Evolutionary conservation across 2,888 invertebrate genomes (phyloP).

Genomic region (Linyphia triangularis): DNA sequence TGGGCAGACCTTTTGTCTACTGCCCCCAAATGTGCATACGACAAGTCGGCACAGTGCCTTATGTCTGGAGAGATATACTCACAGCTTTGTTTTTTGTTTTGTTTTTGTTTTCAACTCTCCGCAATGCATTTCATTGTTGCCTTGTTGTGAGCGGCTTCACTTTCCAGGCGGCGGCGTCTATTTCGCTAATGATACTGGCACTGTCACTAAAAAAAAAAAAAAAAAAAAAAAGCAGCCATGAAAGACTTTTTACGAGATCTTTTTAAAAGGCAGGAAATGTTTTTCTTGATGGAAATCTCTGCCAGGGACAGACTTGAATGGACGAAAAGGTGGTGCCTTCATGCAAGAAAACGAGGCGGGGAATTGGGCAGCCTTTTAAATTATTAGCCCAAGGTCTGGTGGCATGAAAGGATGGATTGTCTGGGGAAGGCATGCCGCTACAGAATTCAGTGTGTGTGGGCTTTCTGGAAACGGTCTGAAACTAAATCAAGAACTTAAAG

Average conservation of each 20-base stretch:
- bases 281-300: not conserved
- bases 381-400: not conserved
- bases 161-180: not conserved
- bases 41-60: no score
- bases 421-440: not conserved
- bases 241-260: not conserved
- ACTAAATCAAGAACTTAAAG: no score
- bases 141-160: constrained; percentile 9
- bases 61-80: no score
- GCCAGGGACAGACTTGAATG: no score
- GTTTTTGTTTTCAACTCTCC: not conserved
- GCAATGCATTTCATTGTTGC: constrained; percentile 15
- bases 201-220: not conserved
- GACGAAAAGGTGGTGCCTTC: not conserved
- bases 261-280: constrained; percentile 25
- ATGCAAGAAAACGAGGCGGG: not conserved
- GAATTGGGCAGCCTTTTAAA: not conserved
- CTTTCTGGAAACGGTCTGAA: no score
- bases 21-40: not conserved
- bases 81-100: no score
- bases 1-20: constrained; percentile 54
- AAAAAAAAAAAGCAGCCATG: not conserved
- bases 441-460: not conserved
- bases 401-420: not conserved
- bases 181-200: not conserved